Evolutionary conservation across 2,113 vertebrate genomes (phyloP), one percentile per base, ranked within the genome.

Genomic region (Xiphorhynchus elegans): DNA sequence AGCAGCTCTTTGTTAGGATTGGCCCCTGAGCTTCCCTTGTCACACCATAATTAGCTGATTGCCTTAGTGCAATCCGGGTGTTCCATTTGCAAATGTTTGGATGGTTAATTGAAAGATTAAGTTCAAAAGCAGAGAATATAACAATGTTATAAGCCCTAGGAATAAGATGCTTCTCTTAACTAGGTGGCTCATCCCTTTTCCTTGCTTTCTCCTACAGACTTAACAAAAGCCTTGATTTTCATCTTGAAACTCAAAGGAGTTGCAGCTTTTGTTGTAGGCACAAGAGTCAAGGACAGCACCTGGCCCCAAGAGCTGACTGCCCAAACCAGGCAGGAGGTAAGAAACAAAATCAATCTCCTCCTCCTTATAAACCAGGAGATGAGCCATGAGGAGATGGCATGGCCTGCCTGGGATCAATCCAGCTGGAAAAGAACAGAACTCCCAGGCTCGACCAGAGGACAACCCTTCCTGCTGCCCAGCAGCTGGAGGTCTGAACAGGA

Each of bases 11-110:
- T 62, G 73, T 42, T 92, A 86, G 40, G 73, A 62, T 25, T 82
- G 88, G 73, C 88, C 90, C 76, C 76, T 82, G 72, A 93, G 80
- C 88, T 49, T 94, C 37, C 85, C 93, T 77, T 91, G 75, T 86
- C 91, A 95, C 90, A 91, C 83, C 40, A 4, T 60, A 86, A 95
- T 94, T 91, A 79, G 52, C 96, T 53, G 79, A 56, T 15, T 67
- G 60, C 47, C 66, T 70, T 47, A 52, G 31, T 74, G 60, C 64
- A 90, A 13, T 31, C 17, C 44, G 47, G 72, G 33, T 70, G 58
- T 84, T 95, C 25, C 63, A 60, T 49, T 47, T 2, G 4, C 50
- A 58, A 76, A 19, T 1, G 0, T 69, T 91, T 47, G 37, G 15
- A 29, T 52, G 50, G 8, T 42, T 60, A 60, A 68, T 53, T 78